phyloP scores from a whole-genome alignment of 2,797 vertebrate genomes.

The Alca torda region DNA sequence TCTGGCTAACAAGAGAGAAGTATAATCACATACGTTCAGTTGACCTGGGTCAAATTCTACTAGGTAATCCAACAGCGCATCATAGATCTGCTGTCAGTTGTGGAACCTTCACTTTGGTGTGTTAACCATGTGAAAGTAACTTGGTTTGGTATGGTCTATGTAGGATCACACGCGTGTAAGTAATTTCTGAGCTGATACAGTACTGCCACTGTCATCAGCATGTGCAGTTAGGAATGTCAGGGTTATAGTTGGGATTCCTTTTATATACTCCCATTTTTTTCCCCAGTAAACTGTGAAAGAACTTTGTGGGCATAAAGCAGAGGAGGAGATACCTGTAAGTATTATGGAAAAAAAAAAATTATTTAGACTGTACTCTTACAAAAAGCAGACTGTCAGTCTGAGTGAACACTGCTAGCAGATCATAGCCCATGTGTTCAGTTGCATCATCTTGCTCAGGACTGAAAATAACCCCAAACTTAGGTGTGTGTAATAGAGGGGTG shows the following conservation, averaged over 20 bases:
- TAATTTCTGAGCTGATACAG: not conserved
- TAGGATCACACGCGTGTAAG: not conserved
- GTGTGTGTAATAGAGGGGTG: not conserved
- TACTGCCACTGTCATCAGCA: accelerated
- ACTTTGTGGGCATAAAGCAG: not conserved
- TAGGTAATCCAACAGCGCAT: not conserved
- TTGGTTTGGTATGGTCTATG: not conserved
- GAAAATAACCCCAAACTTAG: not conserved
- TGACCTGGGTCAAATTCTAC: not conserved
- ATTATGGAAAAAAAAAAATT: not conserved
- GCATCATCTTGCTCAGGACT: not conserved
- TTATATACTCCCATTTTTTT: not conserved
- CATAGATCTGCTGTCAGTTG: not conserved
- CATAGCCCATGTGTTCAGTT: not conserved
- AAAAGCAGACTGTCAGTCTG: not conserved
- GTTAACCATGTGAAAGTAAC: not conserved
- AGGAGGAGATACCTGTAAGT: not conserved
- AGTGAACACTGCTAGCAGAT: not conserved
- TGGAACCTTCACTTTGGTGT: not conserved
- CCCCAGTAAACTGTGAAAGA: not conserved
- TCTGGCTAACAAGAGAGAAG: not conserved
- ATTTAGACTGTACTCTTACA: not conserved
- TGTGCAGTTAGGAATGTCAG: not conserved
- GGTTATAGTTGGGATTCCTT: not conserved
- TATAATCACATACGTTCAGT: not conserved